These are phyloP conservation scores for Galemys pyrenaicus DNA, from an alignment of 2,113 vertebrate genomes.

Conservation along the genomic window DNA sequence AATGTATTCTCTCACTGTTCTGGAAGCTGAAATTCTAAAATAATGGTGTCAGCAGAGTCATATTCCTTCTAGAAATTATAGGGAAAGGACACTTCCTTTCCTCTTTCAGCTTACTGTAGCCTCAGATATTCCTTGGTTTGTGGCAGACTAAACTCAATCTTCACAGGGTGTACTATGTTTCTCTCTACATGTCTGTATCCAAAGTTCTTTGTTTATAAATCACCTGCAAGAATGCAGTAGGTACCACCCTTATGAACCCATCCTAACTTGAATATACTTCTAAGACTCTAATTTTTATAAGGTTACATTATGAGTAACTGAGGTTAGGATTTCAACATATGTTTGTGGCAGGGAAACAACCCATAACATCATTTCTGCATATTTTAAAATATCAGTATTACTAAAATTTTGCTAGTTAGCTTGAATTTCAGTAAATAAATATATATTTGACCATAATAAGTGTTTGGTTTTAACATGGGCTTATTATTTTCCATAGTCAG, in stretches of 20 bases:
- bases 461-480: not conserved
- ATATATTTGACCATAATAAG: not conserved
- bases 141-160: not conserved
- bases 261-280: not conserved
- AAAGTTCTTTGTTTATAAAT: not conserved
- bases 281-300: not conserved
- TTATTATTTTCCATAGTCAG: not conserved
- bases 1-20: not conserved
- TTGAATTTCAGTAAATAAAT: not conserved
- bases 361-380: not conserved
- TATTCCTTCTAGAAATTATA: not conserved
- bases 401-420: not conserved
- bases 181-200: not conserved
- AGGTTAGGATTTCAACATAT: not conserved
- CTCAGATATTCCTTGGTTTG: not conserved
- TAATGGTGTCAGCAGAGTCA: not conserved
- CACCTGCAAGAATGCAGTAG: not conserved
- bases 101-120: not conserved
- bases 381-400: conserved; percentile 1
- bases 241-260: not conserved
- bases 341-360: not conserved
- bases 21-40: not conserved
- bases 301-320: not conserved
- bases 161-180: not conserved
- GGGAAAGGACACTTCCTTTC: not conserved